Evolutionary conservation across 1,140 invertebrate genomes (phyloP).

Genomic region (Micrasema longulum): DNA sequence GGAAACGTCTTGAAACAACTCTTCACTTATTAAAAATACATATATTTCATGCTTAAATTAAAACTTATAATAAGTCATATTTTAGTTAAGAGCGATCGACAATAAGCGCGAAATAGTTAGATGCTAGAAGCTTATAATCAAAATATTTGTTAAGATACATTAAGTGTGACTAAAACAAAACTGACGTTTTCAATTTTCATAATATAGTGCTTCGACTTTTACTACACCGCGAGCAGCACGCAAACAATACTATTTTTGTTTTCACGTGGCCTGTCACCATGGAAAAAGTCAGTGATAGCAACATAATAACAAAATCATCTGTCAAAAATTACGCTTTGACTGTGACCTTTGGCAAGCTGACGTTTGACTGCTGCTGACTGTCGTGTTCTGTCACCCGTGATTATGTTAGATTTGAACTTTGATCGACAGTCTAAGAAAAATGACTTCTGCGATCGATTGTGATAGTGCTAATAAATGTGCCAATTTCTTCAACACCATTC

Average conservation of each 20-base stretch:
- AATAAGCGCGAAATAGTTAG: slow-evolving; percentile 53
- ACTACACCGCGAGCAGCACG: slow-evolving; percentile 8
- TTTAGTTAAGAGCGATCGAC: slow-evolving; percentile 51
- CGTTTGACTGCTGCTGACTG: slow-evolving; percentile 34
- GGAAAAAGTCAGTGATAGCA: slow-evolving; percentile 4
- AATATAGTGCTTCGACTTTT: slow-evolving; percentile 44
- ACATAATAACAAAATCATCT: no score
- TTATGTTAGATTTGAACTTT: slow-evolving; percentile 4
- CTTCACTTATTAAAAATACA: slow-evolving; percentile 61
- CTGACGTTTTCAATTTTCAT: no score
- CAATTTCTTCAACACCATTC: slow-evolving; percentile 55
- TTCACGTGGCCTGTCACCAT: slow-evolving; percentile 57
- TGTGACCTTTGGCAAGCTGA: no score
- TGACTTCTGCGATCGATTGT: slow-evolving; percentile 30
- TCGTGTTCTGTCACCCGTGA: slow-evolving; percentile 1
- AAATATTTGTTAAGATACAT: slow-evolving; percentile 20
- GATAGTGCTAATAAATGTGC: slow-evolving; percentile 36
- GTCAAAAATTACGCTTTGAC: no score
- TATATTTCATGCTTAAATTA: slow-evolving; percentile 42
- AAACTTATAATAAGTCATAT: slow-evolving; percentile 43
- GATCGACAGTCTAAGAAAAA: slow-evolving; percentile 9
- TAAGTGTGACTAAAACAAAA: slow-evolving; percentile 36
- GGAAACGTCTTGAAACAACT: slow-evolving; percentile 71
- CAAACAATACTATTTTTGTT: slow-evolving; percentile 15
- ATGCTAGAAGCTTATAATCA: slow-evolving; percentile 53